Evolutionary conservation across 2,888 invertebrate genomes (phyloP), one percentile per base, ranked within the genome.

Genomic region (Tenthredo scrophulariae): DNA sequence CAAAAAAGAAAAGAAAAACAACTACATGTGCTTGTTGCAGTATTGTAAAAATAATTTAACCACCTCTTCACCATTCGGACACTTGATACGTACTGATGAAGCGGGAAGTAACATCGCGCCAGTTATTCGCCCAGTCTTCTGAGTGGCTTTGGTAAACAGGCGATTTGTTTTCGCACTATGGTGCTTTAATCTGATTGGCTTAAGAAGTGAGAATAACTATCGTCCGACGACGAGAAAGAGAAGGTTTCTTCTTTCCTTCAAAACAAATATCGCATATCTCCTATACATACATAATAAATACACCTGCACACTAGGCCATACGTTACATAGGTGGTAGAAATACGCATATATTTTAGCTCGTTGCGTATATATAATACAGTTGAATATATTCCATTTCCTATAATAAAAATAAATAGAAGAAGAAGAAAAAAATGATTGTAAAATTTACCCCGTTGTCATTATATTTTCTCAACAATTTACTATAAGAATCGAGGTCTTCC

Each of bases 81-180:
- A 50, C 77, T 77, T 54, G 54, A 77, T 50, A 77, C 29, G 77
- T 77, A 77, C 50, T 77, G 77, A 75, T 62, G 29, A 33, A 33
- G 10, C 18, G 29, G 67, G 50, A 46, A 43, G 54, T 77, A 54
- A 46, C 29, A 50, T 50, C 50, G 13, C 33, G n/a, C 50, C 18
- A 74, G 40, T 74, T 43, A 62, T 43, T 26, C 50, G 7, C 54
- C 15, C 22, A 46, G 77, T 54, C 33, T 13, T 46, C 33, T 67
- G 29, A 67, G 33, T 67, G 67, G 67, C 67, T 26, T 33, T 9
- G 46, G 54, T 77, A 77, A 77, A 77, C 77, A 77, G 18, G 77
- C 77, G 77, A 77, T 77, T 77, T 77, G 77, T 77, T 77, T 77
- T 77, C 77, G 77, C 77, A 77, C 77, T n/a, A 77, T 77, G 26